Evolutionary conservation across 2,797 vertebrate genomes (phyloP).

Genomic region (Gymnocypris eckloni): DNA sequence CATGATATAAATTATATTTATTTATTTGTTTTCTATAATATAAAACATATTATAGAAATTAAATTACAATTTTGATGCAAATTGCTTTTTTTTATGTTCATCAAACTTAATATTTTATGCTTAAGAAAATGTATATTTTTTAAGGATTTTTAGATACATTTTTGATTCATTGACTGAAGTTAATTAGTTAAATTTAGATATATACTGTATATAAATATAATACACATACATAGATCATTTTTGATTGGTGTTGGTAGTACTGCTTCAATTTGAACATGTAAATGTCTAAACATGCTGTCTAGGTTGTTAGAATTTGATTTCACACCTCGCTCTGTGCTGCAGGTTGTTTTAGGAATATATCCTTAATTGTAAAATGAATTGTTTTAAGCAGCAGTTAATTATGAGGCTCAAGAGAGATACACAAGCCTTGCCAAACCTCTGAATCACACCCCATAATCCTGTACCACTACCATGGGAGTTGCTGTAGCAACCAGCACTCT

Average conservation of each 20-base stretch:
- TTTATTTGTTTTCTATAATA: not conserved
- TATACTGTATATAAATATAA: too few relatives aligned
- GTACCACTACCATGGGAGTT: conserved; percentile 15
- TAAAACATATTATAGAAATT: too few relatives aligned
- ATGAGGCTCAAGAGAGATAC: conserved; percentile 36
- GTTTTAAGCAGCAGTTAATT: conserved; percentile 41
- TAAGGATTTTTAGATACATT: too few relatives aligned
- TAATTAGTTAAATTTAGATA: too few relatives aligned
- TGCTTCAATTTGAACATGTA: not conserved
- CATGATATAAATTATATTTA: not conserved
- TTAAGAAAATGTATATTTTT: not conserved
- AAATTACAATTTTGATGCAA: not conserved
- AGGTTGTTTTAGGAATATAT: conserved; percentile 41
- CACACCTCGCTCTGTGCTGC: conserved; percentile 47
- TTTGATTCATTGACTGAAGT: too few relatives aligned
- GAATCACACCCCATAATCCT: conserved; percentile 38
- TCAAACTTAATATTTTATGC: not conserved
- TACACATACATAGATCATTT: too few relatives aligned
- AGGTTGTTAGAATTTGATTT: conserved; percentile 46
- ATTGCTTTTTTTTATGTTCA: too few relatives aligned
- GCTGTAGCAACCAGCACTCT: conserved; percentile 23
- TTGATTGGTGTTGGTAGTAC: too few relatives aligned
- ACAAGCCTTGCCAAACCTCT: conserved; percentile 4
- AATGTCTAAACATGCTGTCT: not conserved
- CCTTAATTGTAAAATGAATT: conserved; percentile 40